Percentiles rank a stretch among this genome's conserved stretches.
These are phyloP conservation scores for Rhinella marina DNA, from an alignment of 2,797 vertebrate genomes.

Conservation along the genomic window DNA sequence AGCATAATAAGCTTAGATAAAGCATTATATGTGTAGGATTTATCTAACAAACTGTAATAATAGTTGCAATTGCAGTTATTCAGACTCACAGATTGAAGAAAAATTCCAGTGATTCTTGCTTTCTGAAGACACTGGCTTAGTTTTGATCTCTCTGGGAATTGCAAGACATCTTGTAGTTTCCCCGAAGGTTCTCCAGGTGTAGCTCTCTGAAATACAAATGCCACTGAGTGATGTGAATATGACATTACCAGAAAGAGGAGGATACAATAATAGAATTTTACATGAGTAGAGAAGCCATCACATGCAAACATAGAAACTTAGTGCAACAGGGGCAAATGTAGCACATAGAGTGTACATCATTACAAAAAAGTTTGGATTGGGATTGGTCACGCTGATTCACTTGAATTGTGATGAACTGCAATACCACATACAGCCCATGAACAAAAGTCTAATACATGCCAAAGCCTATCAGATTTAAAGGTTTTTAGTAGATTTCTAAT, in stretches of 20 bases:
- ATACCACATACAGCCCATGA: neutral
- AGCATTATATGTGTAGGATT: neutral
- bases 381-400: neutral
- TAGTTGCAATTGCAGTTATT: neutral
- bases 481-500: too few species aligned
- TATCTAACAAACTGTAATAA: neutral
- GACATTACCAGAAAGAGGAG: neutral
- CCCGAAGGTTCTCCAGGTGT: neutral
- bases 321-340: neutral
- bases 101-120: slow-evolving; percentile 71
- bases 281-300: neutral
- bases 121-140: slow-evolving; percentile 73
- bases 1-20: neutral
- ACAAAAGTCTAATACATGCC: too few species aligned
- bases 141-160: slow-evolving; percentile 40
- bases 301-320: neutral
- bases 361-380: neutral
- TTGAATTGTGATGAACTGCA: neutral
- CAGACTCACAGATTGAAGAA: slow-evolving; percentile 70
- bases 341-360: neutral
- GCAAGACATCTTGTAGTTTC: slow-evolving; percentile 35
- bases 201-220: slow-evolving; percentile 34
- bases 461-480: too few species aligned
- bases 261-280: neutral
- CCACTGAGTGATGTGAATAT: slow-evolving; percentile 10